Evolutionary conservation across 2,888 invertebrate genomes (phyloP), one percentile per base, ranked within the genome.

Genomic region (Luffia ferchaultella): DNA sequence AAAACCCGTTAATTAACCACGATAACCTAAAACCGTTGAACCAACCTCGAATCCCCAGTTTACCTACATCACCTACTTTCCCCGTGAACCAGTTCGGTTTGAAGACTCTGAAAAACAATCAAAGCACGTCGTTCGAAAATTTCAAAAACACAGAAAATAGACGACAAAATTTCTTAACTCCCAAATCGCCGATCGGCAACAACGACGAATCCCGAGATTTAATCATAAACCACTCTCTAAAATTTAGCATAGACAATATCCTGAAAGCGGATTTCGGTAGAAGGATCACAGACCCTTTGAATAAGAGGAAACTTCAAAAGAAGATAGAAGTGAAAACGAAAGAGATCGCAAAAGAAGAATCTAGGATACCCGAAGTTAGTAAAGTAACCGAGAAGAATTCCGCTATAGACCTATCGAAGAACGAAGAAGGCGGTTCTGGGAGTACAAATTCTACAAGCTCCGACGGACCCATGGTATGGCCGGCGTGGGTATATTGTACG

Each of bases 401-500:
- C 1, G 83, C 83, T 1, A 82, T 83, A 48, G 83, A 83, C 51
- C 53, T 83, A 30, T 82, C 82, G 0, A 83, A 83, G 59, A 72
- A 68, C 5, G 83, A 83, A 42, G 83, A 80, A 45, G 77, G 78
- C 51, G 5, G 5, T 5, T 65, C 70, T 40, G 68, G 73, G 2
- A 57, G 40, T 1, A 48, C 58, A 7, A 57, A 55, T 41, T 55
- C 58, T 43, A 76, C 67, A 16, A 12, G 30, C 5, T 30, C 30
- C 3, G 67, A 79, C 40, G 72, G 79, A 5, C 68, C 78, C 2
- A 76, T 84, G 83, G 77, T 93, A 64, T 96, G 96, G 95, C 98
- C 98, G 0, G 97, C 98, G 20, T 98, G 98, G 98, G 96, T 98
- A 45, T 98, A 96, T 82, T 98, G 98, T 82, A 98, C 98, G 5